Evolutionary conservation across 2,888 invertebrate species (phyloP).

Genomic region (Aporophyla lueneburgensis): DNA sequence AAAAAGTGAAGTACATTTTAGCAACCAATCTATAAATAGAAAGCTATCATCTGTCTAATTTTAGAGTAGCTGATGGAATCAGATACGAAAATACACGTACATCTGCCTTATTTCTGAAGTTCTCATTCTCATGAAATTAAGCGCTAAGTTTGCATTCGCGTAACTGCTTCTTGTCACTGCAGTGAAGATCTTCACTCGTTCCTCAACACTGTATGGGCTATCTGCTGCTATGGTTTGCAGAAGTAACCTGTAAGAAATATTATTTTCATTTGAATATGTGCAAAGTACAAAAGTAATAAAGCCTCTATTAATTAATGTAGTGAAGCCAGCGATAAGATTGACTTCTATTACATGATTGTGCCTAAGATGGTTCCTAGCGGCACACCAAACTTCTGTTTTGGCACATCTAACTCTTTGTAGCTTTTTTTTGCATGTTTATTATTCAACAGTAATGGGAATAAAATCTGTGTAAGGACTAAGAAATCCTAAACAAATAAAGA

Average conservation of each 20-base stretch:
- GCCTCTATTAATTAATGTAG: too few relatives aligned
- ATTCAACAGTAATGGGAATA: too few relatives aligned
- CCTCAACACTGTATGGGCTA: constrained; percentile 79
- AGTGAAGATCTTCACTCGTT: constrained; percentile 84
- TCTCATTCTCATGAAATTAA: constrained; percentile 86
- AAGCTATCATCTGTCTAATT: background rate
- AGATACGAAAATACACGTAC: constrained; percentile 70
- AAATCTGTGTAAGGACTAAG: too few relatives aligned
- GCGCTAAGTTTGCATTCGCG: constrained; percentile 85
- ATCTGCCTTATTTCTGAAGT: constrained; percentile 77
- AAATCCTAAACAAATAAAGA: background rate
- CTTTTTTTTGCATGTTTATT: background rate
- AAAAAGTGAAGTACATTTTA: too few relatives aligned
- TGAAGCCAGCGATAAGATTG: background rate
- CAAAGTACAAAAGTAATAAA: background rate
- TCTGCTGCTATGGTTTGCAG: constrained; percentile 74
- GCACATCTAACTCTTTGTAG: background rate
- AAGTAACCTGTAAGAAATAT: constrained; percentile 73
- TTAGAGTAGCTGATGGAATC: background rate
- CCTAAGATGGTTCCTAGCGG: background rate
- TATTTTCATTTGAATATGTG: background rate
- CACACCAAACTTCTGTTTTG: background rate
- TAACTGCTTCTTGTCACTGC: constrained; percentile 84
- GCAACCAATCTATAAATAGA: too few relatives aligned
- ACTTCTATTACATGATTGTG: background rate